Percentiles rank a stretch among this genome's conserved stretches.
Evolutionary conservation across 92 coral and sea anemone genomes (phyloP).

Genomic region (Bergia puertoricense): DNA sequence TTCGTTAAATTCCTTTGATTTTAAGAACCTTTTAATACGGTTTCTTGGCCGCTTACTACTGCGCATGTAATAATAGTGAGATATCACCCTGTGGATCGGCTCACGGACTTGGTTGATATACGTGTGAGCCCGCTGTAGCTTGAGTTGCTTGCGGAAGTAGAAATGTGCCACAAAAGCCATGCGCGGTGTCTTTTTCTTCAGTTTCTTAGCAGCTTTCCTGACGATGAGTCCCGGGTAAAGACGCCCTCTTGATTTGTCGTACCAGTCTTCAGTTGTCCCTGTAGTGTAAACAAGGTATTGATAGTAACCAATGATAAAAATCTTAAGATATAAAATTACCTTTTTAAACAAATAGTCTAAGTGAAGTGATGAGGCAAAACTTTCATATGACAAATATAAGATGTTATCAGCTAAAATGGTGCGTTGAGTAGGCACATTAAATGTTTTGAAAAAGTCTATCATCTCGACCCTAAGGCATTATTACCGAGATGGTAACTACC

Average conservation of each 20-base stretch:
- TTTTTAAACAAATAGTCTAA: no score
- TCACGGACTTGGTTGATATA: constrained; percentile 94
- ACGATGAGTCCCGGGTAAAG: constrained; percentile 75
- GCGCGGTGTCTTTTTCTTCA: constrained; percentile 50
- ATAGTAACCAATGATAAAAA: no score
- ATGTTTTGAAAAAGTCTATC: no score
- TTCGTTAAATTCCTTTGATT: constrained; percentile 71
- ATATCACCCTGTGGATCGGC: constrained; percentile 88
- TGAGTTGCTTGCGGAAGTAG: constrained; percentile 74
- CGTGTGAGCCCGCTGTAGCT: constrained; percentile 70
- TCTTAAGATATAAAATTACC: no score
- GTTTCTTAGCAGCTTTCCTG: constrained; percentile 59
- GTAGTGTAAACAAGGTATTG: neutral
- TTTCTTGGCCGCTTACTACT: constrained; percentile 70
- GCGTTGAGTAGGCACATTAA: no score
- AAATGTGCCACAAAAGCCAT: constrained; percentile 87
- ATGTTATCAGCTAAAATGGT: no score
- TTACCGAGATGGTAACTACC: no score
- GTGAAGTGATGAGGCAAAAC: no score
- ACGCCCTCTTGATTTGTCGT: constrained; percentile 60
- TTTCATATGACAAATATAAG: no score
- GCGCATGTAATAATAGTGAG: constrained; percentile 85
- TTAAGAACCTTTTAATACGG: constrained; percentile 60
- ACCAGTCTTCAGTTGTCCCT: constrained; percentile 97
- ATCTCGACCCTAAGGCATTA: no score